Evolutionary conservation across 2,797 vertebrate species (phyloP).

Genomic region (Staurois parvus): DNA sequence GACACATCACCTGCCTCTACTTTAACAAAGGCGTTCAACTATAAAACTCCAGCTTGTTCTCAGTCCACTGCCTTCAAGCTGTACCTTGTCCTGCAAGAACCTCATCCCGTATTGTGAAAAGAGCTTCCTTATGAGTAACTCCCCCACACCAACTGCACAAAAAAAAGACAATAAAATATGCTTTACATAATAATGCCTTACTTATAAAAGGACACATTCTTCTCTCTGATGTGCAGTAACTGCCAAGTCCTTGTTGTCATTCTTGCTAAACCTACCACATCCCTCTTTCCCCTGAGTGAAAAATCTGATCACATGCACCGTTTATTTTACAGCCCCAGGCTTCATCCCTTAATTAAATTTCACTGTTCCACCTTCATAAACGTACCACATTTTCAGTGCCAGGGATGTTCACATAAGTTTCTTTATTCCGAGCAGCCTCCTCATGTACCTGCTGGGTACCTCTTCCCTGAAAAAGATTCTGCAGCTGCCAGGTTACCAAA

Average conservation of each 20-base stretch:
- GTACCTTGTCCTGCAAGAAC: conserved; percentile 3
- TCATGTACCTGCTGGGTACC: not conserved
- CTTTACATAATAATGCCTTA: conserved; percentile 25
- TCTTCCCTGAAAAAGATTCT: not conserved
- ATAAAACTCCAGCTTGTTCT: not conserved
- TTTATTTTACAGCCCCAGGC: conserved; percentile 30
- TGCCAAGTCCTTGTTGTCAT: conserved; percentile 35
- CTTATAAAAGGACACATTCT: conserved; percentile 40
- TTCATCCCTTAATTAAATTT: conserved; percentile 42
- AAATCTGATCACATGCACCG: conserved; percentile 18
- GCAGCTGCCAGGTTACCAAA: not conserved
- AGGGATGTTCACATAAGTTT: conserved; percentile 26
- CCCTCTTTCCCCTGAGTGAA: conserved; percentile 16
- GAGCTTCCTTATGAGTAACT: conserved; percentile 12
- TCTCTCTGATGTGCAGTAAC: not conserved
- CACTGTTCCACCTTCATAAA: conserved; percentile 33
- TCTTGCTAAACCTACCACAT: conserved; percentile 30
- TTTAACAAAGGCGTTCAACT: conserved; percentile 21
- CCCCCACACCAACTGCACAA: conserved; percentile 8
- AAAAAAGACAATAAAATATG: conserved; percentile 6
- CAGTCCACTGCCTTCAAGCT: conserved; percentile 22
- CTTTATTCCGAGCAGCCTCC: conserved; percentile 16
- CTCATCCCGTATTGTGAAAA: not conserved
- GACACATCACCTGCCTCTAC: conserved; percentile 35
- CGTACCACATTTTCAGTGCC: conserved; percentile 23